Evolutionary conservation across 2,888 invertebrate species (phyloP).

Genomic region (Acrobasis suavella): DNA sequence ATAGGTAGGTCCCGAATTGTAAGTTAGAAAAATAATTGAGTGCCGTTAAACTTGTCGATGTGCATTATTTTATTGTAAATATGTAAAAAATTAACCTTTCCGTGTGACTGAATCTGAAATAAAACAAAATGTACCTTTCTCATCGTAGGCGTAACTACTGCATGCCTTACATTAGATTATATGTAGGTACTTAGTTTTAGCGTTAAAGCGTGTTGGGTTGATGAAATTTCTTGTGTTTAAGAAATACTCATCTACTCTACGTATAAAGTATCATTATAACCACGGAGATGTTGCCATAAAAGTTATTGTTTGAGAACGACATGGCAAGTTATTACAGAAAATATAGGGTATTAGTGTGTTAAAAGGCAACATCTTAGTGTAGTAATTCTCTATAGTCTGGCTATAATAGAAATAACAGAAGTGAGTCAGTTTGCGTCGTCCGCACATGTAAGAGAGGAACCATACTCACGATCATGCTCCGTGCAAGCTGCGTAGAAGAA

Average conservation of each 20-base stretch:
- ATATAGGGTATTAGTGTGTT: slow-evolving; percentile 26
- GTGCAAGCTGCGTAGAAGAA: slow-evolving; percentile 90
- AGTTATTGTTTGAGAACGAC: slow-evolving; percentile 19
- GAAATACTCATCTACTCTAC: slow-evolving; percentile 50
- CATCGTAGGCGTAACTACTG: slow-evolving; percentile 34
- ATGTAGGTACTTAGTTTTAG: slow-evolving; percentile 40
- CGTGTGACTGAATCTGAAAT: background rate
- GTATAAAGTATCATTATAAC: slow-evolving; percentile 38
- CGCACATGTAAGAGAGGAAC: slow-evolving; percentile 51
- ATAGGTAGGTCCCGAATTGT: too few species aligned
- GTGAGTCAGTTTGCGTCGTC: slow-evolving; percentile 37
- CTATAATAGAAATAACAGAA: slow-evolving; percentile 36
- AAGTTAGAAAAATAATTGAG: too few species aligned
- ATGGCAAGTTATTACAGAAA: slow-evolving; percentile 16
- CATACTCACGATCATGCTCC: slow-evolving; percentile 95
- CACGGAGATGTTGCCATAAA: slow-evolving; percentile 76
- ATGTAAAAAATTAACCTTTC: slow-evolving; percentile 2
- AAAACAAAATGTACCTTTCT: slow-evolving; percentile 25
- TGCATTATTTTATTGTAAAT: too few species aligned
- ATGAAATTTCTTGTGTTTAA: slow-evolving; percentile 45
- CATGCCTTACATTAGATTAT: slow-evolving; percentile 40
- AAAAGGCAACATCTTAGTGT: slow-evolving; percentile 55
- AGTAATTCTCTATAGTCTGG: slow-evolving; percentile 29
- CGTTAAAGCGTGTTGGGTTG: slow-evolving; percentile 53
- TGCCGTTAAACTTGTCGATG: too few species aligned